A percentile compares a stretch with the other conserved stretches of the same genome.
phyloP scores from a whole-genome alignment of 2,888 invertebrate genomes.

The Mythimna lalbum region DNA sequence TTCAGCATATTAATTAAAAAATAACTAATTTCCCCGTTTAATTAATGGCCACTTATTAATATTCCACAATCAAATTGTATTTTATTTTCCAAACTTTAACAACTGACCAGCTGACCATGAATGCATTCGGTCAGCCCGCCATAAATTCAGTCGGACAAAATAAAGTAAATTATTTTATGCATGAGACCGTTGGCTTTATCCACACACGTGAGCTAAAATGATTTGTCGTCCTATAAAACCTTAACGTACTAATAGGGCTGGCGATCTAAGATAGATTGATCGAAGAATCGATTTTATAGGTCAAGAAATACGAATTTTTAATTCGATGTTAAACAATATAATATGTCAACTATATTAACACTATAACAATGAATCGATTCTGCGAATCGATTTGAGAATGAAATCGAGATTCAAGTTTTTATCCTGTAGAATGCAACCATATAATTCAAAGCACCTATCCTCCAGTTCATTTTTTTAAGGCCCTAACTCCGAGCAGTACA shows the following conservation, averaged over 20 bases:
- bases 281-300: too few relatives aligned
- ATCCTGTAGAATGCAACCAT: too few relatives aligned
- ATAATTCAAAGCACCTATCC: too few relatives aligned
- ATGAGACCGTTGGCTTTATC: constrained; percentile 64
- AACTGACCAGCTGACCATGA: constrained; percentile 40
- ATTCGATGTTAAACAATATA: too few relatives aligned
- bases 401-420: too few relatives aligned
- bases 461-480: too few relatives aligned
- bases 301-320: too few relatives aligned
- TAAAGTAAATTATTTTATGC: constrained; percentile 63
- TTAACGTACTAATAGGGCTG: constrained; percentile 54
- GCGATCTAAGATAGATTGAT: too few relatives aligned
- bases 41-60: constrained; percentile 69
- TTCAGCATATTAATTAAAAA: constrained; percentile 49
- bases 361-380: too few relatives aligned
- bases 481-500: too few relatives aligned
- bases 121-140: constrained; percentile 48
- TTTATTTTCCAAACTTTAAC: constrained; percentile 39
- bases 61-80: constrained; percentile 62
- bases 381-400: too few relatives aligned
- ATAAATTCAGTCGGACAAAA: constrained; percentile 68
- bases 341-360: too few relatives aligned
- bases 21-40: constrained; percentile 48
- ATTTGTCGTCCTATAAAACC: constrained; percentile 77
- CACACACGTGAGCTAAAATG: constrained; percentile 69